phyloP scores from a whole-genome alignment of 1,140 invertebrate species.

The Contarinia nasturtii region DNA sequence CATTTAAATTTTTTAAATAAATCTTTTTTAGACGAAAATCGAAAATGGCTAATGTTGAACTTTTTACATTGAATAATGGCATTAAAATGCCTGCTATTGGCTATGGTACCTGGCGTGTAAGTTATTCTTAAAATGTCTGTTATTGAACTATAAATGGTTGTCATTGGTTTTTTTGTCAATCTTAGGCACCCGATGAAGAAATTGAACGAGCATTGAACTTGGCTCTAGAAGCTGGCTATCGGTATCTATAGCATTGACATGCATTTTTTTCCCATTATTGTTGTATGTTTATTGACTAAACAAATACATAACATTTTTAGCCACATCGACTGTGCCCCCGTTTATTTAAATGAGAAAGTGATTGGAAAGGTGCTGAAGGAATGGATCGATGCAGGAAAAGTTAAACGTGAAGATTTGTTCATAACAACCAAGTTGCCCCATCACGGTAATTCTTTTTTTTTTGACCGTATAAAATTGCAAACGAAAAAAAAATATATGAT shows the following conservation, averaged over 20 bases:
- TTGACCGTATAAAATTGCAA: neutral
- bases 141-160: neutral
- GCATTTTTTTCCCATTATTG: neutral
- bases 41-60: constrained; percentile 13
- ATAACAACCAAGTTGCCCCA: constrained; percentile 57
- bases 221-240: constrained; percentile 32
- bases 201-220: constrained; percentile 43
- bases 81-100: constrained; percentile 53
- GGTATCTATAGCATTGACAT: neutral
- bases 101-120: constrained; percentile 63
- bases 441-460: constrained; percentile 12
- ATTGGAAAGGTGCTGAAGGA: constrained; percentile 56
- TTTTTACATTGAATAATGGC: constrained; percentile 21
- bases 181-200: constrained; percentile 44
- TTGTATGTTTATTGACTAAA: constrained; percentile 30
- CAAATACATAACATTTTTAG: constrained; percentile 10
- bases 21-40: no score
- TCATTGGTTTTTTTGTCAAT: constrained; percentile 9
- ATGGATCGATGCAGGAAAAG: constrained; percentile 47
- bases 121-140: constrained; percentile 2
- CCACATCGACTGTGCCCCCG: constrained; percentile 64
- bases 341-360: constrained; percentile 62
- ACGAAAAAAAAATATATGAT: constrained; percentile 1
- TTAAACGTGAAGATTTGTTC: constrained; percentile 60
- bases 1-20: no score